phyloP scores from a whole-genome alignment of 2,888 invertebrate genomes.

The Lasioglossum lativentre region DNA sequence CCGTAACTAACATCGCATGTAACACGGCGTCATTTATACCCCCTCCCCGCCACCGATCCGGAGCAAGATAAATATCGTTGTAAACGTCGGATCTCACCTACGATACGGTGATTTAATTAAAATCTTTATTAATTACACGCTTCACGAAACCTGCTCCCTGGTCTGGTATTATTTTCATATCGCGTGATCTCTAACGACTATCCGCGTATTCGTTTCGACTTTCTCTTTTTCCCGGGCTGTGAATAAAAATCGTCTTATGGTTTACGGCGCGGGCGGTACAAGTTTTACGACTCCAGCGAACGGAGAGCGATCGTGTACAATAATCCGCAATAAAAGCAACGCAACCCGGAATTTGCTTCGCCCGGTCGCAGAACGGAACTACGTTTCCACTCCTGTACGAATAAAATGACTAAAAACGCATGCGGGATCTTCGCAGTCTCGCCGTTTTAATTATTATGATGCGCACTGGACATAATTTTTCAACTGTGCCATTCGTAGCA shows the following conservation, averaged over 20 bases:
- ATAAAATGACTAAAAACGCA: background rate
- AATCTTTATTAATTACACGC: conserved; percentile 58
- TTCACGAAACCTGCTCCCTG: conserved; percentile 5
- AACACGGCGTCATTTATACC: conserved; percentile 46
- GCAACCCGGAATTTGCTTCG: background rate
- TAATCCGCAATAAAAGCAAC: background rate
- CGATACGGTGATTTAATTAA: conserved; percentile 53
- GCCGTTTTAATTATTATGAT: too few relatives aligned
- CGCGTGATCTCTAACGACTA: conserved; percentile 28
- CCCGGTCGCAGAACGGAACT: background rate
- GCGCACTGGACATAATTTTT: too few relatives aligned
- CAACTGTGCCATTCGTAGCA: too few relatives aligned
- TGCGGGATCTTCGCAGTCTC: too few relatives aligned
- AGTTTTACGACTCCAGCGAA: conserved; percentile 10
- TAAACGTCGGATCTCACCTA: conserved; percentile 47
- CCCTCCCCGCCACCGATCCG: background rate
- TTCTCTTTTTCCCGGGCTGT: background rate
- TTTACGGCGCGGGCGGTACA: background rate
- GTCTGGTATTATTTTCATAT: conserved; percentile 37
- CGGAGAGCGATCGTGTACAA: conserved; percentile 9
- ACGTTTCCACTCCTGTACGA: background rate
- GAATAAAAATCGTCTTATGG: background rate
- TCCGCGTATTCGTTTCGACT: background rate
- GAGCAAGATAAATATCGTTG: conserved; percentile 40
- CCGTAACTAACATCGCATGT: conserved; percentile 53